Conservation (phyloP, 2,113 vertebrate genomes). For the Arvicanthis niloticus region DNA sequence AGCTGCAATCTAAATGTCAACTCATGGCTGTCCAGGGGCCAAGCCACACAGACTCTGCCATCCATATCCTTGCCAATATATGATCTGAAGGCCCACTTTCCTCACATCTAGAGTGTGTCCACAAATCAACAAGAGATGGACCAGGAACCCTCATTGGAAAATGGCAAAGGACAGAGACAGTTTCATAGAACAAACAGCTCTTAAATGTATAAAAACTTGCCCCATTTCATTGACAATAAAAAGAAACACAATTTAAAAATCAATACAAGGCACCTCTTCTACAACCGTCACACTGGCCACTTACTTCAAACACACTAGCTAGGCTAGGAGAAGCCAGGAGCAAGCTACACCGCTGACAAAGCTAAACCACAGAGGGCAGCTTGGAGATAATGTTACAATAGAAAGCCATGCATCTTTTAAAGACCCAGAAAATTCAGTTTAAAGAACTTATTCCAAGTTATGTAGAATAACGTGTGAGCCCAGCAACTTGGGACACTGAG, state of each 20-base stretch:
- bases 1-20: not conserved
- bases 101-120: constrained; percentile 13
- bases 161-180: not conserved
- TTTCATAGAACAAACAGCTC: not conserved
- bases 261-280: not conserved
- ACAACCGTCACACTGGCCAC: not conserved
- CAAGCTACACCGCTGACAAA: not conserved
- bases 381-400: not conserved
- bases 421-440: no score
- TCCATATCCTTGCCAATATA: accelerated
- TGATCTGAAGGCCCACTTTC: not conserved
- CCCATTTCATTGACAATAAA: not conserved
- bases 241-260: not conserved
- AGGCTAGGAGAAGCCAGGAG: not conserved
- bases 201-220: not conserved
- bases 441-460: not conserved
- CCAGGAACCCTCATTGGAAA: not conserved
- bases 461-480: not conserved
- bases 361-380: not conserved
- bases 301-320: not conserved
- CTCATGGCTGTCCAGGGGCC: not conserved
- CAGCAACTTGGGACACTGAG: not conserved
- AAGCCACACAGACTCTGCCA: not conserved
- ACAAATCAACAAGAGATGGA: constrained; percentile 9
- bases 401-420: not conserved